A percentile compares a stretch with the other conserved stretches of the same genome.
phyloP scores from a whole-genome alignment of 2,888 invertebrate species.

The Pyrochroa serraticornis region DNA sequence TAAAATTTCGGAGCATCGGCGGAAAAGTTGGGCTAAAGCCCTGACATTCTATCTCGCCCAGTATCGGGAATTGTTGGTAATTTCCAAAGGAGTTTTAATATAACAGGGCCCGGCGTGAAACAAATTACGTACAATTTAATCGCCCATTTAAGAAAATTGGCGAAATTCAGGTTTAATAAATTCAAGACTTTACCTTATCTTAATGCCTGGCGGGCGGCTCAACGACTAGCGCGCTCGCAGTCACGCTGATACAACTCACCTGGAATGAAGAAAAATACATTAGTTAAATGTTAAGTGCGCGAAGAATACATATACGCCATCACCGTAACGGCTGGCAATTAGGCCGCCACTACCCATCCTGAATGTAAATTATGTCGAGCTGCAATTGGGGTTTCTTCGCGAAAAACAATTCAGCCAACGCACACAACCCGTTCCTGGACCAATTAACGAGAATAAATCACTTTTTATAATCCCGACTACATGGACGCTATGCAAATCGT shows the following conservation, averaged over 20 bases:
- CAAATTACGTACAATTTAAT: constrained; percentile 59
- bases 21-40: constrained; percentile 18
- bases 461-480: constrained; percentile 35
- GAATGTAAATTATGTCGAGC: no score
- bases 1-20: constrained; percentile 48
- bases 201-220: constrained; percentile 45
- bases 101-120: constrained; percentile 52
- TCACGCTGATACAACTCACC: constrained; percentile 43
- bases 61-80: constrained; percentile 50
- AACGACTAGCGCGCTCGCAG: constrained; percentile 30
- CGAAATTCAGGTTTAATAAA: constrained; percentile 58
- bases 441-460: constrained; percentile 43
- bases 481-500: constrained; percentile 34
- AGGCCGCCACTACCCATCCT: no score
- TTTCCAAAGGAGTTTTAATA: constrained; percentile 55
- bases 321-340: not conserved
- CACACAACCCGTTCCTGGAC: not conserved
- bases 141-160: constrained; percentile 59
- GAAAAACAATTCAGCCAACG: not conserved
- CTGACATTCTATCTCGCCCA: constrained; percentile 16
- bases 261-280: constrained; percentile 49
- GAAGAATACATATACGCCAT: constrained; percentile 13
- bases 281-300: constrained; percentile 6
- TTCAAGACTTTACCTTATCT: constrained; percentile 59
- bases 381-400: constrained; percentile 3